Conservation (phyloP, 2,888 invertebrate species). For the Molorchus minor region DNA sequence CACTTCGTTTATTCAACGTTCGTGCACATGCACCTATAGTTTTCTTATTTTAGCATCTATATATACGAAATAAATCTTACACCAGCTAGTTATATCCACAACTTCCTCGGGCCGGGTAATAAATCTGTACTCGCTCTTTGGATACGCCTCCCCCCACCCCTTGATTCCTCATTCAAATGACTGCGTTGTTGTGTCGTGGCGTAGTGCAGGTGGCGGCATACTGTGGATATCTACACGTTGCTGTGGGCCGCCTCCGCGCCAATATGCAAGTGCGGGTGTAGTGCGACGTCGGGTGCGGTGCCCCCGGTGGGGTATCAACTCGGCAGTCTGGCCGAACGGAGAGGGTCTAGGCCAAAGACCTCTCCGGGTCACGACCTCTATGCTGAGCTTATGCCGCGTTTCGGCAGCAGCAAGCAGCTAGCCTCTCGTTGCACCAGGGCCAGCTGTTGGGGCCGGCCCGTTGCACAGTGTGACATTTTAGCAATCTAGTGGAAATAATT, state of each 20-base stretch:
- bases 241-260: constrained; percentile 25
- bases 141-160: background rate
- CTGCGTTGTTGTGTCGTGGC: constrained; percentile 8
- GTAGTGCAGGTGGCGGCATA: constrained; percentile 40
- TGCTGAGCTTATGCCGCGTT: constrained; percentile 9
- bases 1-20: background rate
- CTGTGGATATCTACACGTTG: constrained; percentile 15
- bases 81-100: background rate
- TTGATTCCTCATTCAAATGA: background rate
- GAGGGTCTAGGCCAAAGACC: constrained; percentile 66
- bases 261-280: constrained; percentile 42
- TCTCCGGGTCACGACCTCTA: constrained; percentile 60
- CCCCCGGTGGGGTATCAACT: constrained; percentile 30
- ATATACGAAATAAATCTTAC: background rate
- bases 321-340: constrained; percentile 45
- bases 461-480: too few species aligned
- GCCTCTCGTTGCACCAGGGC: background rate
- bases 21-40: background rate
- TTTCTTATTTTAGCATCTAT: background rate
- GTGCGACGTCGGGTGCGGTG: constrained; percentile 37
- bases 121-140: background rate
- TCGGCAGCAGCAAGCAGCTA: too few species aligned
- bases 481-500: too few species aligned
- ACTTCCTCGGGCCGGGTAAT: background rate
- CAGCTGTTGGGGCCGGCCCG: background rate